Evolutionary conservation across 2,113 vertebrate genomes (phyloP), one percentile per base, ranked within the genome.

Genomic region (Cephalopholis sonnerati): DNA sequence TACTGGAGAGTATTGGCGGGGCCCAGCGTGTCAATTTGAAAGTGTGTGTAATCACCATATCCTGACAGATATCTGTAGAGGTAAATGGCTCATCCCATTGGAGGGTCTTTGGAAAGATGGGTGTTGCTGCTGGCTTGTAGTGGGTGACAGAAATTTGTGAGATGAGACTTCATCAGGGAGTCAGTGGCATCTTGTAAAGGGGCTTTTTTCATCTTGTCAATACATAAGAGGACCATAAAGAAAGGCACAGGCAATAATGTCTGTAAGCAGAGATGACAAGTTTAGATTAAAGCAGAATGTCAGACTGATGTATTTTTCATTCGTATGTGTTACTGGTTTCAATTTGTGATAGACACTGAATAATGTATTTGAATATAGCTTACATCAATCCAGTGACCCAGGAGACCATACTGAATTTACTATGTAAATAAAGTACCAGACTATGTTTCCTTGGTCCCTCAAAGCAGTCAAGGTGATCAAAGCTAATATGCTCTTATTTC

Each of bases 31-130:
- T 74, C 48, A 32, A 0, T 63, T 62, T 27, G 46, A 53, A 69
- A 75, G 75, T 16, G n/a, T 41, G 6, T 11, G 71, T 74, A 71
- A 88, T 89, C 79, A 81, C 67, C 46, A 24, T 41, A 59, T 63
- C 66, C 75, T 85, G 67, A 17, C 36, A 58, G 70, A 74, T 50
- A 62, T 64, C 65, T 59, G 55, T 76, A 48, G 39, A 75, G 36
- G 20, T 59, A 48, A 59, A 72, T 51, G 58, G 2, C 57, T 82
- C 54, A 8, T 55, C 29, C 32, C 48, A 11, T 66, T n/a, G 51
- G 36, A 57, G 39, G 48, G 17, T 59, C 27, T 32, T 4, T 63
- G 41, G 71, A 32, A 8, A 32, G 65, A 29, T 5, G 16, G 22
- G 4, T 13, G 36, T 53, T 22, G 67, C 54, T 27, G 2, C 18